Conservation (phyloP, 2,797 vertebrate genomes). For the Trichosurus vulpecula region DNA sequence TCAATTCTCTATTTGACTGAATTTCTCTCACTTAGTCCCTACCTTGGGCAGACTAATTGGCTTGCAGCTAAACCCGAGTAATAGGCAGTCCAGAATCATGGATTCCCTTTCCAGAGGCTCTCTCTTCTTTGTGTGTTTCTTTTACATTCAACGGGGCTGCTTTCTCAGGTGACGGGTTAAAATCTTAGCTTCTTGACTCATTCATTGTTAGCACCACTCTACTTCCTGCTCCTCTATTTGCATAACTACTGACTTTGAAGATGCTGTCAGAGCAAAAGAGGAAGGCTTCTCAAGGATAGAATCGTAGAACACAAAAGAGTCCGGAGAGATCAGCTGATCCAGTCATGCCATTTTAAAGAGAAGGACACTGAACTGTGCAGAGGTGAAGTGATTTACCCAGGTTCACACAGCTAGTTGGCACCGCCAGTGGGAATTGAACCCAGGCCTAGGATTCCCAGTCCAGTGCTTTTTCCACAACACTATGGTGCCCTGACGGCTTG, state of each 20-base stretch:
- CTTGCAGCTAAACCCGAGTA: background rate
- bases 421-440: background rate
- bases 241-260: background rate
- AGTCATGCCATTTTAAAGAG: background rate
- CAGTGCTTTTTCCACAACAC: background rate
- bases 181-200: slow-evolving; percentile 5
- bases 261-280: background rate
- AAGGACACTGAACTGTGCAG: background rate
- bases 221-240: background rate
- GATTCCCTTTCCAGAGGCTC: background rate
- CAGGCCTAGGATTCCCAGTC: background rate
- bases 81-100: background rate
- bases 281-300: background rate
- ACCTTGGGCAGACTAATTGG: background rate
- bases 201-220: background rate
- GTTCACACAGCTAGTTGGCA: background rate
- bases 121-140: background rate
- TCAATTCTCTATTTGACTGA: slow-evolving; percentile 21
- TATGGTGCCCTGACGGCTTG: background rate
- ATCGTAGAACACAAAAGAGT: background rate
- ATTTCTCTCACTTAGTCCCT: slow-evolving; percentile 21
- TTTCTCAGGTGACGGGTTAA: background rate
- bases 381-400: background rate
- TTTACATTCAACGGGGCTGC: background rate
- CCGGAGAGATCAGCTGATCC: background rate